A percentile compares a stretch with the other conserved stretches of the same genome.
phyloP scores from a whole-genome alignment of 2,797 vertebrate species.

The Muscicapa comitata region DNA sequence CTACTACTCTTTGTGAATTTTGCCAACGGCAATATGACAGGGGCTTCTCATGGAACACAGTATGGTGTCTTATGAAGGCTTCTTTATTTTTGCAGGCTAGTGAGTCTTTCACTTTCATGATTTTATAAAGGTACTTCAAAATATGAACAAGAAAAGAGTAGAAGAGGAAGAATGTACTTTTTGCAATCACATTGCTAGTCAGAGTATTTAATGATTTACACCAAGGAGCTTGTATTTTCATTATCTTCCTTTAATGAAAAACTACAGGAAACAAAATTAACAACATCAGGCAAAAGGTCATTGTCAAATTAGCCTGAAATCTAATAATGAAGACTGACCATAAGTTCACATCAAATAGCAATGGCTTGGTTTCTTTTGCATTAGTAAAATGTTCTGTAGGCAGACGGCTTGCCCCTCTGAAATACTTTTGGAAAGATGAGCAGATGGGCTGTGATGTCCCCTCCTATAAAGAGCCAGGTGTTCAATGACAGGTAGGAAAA shows the following conservation, averaged over 20 bases:
- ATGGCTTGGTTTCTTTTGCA: neutral
- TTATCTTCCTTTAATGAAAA: neutral
- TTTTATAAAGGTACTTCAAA: neutral
- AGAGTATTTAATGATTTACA: neutral
- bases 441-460: neutral
- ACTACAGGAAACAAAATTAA: neutral
- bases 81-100: neutral
- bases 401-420: neutral
- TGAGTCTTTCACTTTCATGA: neutral
- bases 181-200: neutral
- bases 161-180: neutral
- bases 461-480: neutral
- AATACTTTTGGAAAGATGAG: neutral
- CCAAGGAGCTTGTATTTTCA: neutral
- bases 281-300: neutral
- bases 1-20: neutral
- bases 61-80: neutral
- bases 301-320: constrained; percentile 25
- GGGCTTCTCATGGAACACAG: neutral
- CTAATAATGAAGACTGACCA: neutral
- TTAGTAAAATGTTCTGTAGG: neutral
- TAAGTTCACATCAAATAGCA: neutral
- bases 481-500: neutral
- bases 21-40: neutral
- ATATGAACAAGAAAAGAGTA: neutral